These are phyloP conservation scores for Micromesistius poutassou DNA, from an alignment of 2,797 vertebrate genomes.

Conservation along the genomic window DNA sequence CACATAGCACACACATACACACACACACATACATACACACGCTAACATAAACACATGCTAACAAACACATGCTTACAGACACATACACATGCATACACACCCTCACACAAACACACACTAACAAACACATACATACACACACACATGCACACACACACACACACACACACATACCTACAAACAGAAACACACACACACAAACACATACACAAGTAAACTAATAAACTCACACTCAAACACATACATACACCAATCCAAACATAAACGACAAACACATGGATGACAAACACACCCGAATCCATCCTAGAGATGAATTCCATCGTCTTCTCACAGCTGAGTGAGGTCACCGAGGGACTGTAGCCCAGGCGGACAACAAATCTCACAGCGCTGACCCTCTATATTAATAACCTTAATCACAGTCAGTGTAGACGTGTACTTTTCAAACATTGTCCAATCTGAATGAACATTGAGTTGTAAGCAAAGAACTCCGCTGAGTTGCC, in stretches of 20 bases:
- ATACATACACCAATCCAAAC: constrained; percentile 13
- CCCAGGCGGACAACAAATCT: background rate
- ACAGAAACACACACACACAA: no score
- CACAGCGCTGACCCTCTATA: background rate
- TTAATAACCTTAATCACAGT: background rate
- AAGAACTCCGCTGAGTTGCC: constrained; percentile 9
- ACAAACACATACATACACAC: no score
- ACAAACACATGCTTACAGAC: no score
- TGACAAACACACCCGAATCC: constrained; percentile 12
- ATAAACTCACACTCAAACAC: no score
- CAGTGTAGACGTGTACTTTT: background rate
- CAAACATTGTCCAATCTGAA: background rate
- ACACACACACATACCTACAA: constrained; percentile 14
- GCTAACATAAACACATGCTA: no score
- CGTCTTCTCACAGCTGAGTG: constrained; percentile 4
- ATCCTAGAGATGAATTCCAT: no score
- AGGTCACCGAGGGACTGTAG: constrained; percentile 1
- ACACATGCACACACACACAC: constrained; percentile 9
- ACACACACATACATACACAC: no score
- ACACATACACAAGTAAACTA: no score
- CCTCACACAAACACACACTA: background rate
- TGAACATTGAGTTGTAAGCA: no score
- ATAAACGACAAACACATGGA: constrained; percentile 24
- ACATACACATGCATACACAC: no score
- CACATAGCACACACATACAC: no score